Evolutionary conservation across 2,797 vertebrate species (phyloP).

Genomic region (Melopsittacus undulatus): DNA sequence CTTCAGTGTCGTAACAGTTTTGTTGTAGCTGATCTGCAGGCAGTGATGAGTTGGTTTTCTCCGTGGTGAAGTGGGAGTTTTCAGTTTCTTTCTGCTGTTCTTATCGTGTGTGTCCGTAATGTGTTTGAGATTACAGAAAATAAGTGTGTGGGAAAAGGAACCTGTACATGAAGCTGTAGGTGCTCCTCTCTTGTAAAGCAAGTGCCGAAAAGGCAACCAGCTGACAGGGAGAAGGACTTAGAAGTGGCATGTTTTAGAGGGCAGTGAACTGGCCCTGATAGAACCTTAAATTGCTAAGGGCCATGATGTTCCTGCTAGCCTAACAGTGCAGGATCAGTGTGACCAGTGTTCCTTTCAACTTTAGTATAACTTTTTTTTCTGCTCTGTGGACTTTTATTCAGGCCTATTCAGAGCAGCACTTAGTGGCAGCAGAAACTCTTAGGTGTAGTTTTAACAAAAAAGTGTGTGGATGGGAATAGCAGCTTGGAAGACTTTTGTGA

Average conservation of each 20-base stretch:
- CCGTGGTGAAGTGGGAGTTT: fast-evolving
- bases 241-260: fast-evolving
- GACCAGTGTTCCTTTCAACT: neutral
- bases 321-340: neutral
- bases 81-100: neutral
- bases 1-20: neutral
- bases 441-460: neutral
- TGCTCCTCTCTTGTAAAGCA: neutral
- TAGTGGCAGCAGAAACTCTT: neutral
- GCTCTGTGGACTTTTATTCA: neutral
- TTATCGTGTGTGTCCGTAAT: fast-evolving
- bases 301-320: fast-evolving
- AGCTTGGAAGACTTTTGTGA: neutral
- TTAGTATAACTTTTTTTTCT: neutral
- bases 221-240: neutral
- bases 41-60: neutral
- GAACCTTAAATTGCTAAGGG: neutral
- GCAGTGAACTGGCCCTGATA: neutral
- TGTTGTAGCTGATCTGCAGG: neutral
- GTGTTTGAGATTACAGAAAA: neutral
- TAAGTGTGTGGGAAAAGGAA: fast-evolving
- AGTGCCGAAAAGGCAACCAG: neutral
- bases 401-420: neutral
- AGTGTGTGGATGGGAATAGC: neutral
- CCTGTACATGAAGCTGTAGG: no score